These are phyloP conservation scores for Pterobdella sp. DNA, from an alignment of 2,888 invertebrate genomes.

Conservation along the genomic window DNA sequence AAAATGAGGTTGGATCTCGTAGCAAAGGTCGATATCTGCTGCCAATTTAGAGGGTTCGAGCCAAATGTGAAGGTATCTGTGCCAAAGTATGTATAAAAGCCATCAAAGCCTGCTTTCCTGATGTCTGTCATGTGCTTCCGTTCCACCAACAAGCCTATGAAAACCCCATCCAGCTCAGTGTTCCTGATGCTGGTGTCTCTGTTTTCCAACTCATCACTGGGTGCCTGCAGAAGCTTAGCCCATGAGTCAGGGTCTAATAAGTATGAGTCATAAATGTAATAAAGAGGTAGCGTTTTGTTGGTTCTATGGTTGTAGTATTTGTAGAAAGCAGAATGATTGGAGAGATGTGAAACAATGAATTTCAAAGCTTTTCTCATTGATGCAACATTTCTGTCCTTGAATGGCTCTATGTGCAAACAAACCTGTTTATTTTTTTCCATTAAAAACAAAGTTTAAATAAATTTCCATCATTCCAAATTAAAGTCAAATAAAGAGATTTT, in stretches of 20 bases:
- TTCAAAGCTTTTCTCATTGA: constrained; percentile 47
- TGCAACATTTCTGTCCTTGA: constrained; percentile 47
- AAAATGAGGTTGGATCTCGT: constrained; percentile 50
- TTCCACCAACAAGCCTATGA: constrained; percentile 59
- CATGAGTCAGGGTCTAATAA: constrained; percentile 56
- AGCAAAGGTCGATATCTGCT: constrained; percentile 40
- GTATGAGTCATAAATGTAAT: constrained; percentile 63
- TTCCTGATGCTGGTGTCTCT: constrained; percentile 55
- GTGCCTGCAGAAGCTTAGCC: constrained; percentile 46
- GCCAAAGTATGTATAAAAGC: constrained; percentile 63
- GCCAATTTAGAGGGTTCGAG: constrained; percentile 54
- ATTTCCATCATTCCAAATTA: not conserved
- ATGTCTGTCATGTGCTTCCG: constrained; percentile 53
- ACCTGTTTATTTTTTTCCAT: constrained; percentile 46
- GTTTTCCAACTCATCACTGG: constrained; percentile 38
- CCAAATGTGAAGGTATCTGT: constrained; percentile 62
- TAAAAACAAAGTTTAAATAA: not conserved
- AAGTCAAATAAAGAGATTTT: not conserved
- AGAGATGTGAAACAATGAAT: constrained; percentile 52
- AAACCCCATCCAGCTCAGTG: constrained; percentile 57
- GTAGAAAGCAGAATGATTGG: constrained; percentile 57
- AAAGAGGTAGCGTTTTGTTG: constrained; percentile 54
- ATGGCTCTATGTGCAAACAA: constrained; percentile 60
- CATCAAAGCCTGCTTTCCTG: constrained; percentile 53
- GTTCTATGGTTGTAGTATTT: constrained; percentile 40